phyloP scores from a whole-genome alignment of 2,113 vertebrate genomes.

The Polypterus bichir region DNA sequence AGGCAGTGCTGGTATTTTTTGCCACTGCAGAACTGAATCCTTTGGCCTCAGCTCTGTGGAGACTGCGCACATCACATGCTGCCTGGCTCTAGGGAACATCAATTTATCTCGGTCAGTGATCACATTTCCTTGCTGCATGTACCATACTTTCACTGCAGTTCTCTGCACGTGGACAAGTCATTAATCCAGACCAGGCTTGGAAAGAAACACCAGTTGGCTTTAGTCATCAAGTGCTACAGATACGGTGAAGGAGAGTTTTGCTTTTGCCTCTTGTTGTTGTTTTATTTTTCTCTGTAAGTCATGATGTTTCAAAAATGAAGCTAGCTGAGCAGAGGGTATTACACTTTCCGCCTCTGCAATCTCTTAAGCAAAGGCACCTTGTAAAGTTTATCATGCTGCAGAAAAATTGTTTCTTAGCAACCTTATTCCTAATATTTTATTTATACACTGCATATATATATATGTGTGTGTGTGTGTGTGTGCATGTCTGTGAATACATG shows the following conservation, averaged over 20 bases:
- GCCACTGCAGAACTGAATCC: neutral
- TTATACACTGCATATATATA: too few species aligned
- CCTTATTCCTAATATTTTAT: too few species aligned
- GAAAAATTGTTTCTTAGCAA: too few species aligned
- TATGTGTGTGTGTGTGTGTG: too few species aligned
- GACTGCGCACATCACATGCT: neutral
- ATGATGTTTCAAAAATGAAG: neutral
- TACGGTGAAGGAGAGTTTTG: neutral
- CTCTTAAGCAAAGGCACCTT: neutral
- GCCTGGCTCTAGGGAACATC: neutral
- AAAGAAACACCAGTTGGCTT: neutral
- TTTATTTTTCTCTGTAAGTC: neutral
- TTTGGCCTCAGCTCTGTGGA: neutral
- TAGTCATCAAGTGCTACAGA: neutral
- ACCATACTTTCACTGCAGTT: neutral
- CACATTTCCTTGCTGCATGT: neutral
- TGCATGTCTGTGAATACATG: too few species aligned
- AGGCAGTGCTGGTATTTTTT: neutral
- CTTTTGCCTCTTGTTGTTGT: neutral
- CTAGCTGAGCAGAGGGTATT: neutral
- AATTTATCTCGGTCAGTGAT: slow-evolving; percentile 2
- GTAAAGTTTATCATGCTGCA: too few species aligned
- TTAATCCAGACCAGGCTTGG: neutral
- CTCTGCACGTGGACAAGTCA: neutral
- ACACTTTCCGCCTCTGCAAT: neutral